Evolutionary conservation across 2,797 vertebrate genomes (phyloP), one percentile per base, ranked within the genome.

Genomic region (Myotis vivesi): DNA sequence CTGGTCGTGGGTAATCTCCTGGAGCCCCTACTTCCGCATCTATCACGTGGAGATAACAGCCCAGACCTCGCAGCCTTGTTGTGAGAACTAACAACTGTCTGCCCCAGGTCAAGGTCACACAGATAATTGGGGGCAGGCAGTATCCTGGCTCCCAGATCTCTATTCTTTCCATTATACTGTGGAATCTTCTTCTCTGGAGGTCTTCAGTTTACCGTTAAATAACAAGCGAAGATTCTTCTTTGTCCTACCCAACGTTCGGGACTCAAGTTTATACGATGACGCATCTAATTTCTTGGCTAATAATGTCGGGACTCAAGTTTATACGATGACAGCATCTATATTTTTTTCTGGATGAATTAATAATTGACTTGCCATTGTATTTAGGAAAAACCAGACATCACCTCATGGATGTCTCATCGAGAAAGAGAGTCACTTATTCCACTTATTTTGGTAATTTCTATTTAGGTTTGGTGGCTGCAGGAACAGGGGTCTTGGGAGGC

Each of bases 371-470:
- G 93, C 95, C 83, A 95, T 96, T 96, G 91, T 97, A 94, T 95
- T 97, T 94, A 51, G 92, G 94, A 79, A 96, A 97, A 97, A 76
- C 91, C 93, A 97, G 96, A 96, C 91, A 97, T 97, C 95, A 92
- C 95, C 87, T 97, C 94, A 88, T 97, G 95, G 75, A 68, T 33
- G 68, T 95, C 95, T 97, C 87, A 82, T 79, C 2, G 69, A 87
- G 88, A 95, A 33, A 25, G 55, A 25, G 55, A 4, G 68, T 94
- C 85, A 73, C 88, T 95, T 90, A 59, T 93, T 95, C 94, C 91
- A 66, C 66, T 92, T 55, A 64, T 95, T 83, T 68, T 91, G 94
- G 93, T 23, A 82, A 41, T 75, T 95, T 91, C 93, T 90, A 4
- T 51, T 93, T 86, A 91, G 53, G 64, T 80, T 80, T 71, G 85